phyloP scores from a whole-genome alignment of 2,113 vertebrate genomes.

The Dendropsophus ebraccatus region DNA sequence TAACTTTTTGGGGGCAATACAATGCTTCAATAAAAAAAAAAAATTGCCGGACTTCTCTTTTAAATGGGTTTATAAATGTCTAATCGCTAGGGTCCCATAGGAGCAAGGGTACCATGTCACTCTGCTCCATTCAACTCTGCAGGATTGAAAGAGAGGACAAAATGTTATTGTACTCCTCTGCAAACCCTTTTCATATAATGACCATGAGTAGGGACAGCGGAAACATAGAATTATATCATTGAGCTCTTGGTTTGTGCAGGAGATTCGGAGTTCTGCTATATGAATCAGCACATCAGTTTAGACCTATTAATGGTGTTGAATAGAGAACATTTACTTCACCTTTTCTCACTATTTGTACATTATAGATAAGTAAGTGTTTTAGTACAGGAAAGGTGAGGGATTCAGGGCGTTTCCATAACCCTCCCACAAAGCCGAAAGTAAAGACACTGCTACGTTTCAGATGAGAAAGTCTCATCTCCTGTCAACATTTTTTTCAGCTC shows the following conservation, averaged over 20 bases:
- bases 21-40: too few species aligned
- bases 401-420: conserved; percentile 26
- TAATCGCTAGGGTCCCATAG: too few species aligned
- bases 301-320: neutral
- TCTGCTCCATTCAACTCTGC: too few species aligned
- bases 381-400: conserved; percentile 1
- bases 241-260: neutral
- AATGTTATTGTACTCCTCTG: too few species aligned
- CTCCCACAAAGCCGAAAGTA: conserved; percentile 39
- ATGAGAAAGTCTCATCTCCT: conserved; percentile 31
- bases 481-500: conserved; percentile 4
- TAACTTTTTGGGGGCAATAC: too few species aligned
- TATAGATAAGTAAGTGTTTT: neutral
- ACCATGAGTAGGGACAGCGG: neutral
- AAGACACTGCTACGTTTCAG: conserved; percentile 22
- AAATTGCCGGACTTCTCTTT: too few species aligned
- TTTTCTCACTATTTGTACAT: neutral
- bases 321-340: neutral
- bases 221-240: neutral
- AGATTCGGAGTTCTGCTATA: neutral
- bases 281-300: neutral
- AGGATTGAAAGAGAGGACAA: too few species aligned
- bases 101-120: too few species aligned
- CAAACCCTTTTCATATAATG: too few species aligned
- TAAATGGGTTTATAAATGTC: too few species aligned